Percentiles rank a stretch among this genome's conserved stretches.
phyloP scores from a whole-genome alignment of 2,797 vertebrate genomes.

The Knipowitschia caucasica region DNA sequence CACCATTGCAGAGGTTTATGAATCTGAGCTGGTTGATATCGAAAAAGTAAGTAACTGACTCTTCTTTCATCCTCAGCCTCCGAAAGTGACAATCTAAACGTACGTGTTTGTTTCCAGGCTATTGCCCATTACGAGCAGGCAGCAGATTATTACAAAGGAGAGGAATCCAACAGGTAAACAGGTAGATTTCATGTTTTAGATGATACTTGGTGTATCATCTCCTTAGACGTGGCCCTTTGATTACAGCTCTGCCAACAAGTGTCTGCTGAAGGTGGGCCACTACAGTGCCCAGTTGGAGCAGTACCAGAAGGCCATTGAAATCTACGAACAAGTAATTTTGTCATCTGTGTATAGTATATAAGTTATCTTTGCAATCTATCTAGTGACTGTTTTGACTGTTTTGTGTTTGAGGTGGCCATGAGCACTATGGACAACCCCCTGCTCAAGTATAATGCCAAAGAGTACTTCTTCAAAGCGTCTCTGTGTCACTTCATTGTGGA shows the following conservation, averaged over 20 bases:
- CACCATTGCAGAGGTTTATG: slow-evolving; percentile 73
- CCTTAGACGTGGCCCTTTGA: not conserved
- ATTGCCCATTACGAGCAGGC: slow-evolving; percentile 80
- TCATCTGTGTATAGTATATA: not conserved
- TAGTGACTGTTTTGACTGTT: slow-evolving; percentile 27
- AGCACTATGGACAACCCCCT: slow-evolving; percentile 91
- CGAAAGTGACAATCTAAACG: not conserved
- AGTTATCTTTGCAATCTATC: not conserved
- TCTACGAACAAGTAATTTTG: slow-evolving; percentile 84
- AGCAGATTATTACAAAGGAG: slow-evolving; percentile 72
- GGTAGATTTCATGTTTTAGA: not conserved
- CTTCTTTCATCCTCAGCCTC: not conserved
- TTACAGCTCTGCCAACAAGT: slow-evolving; percentile 85
- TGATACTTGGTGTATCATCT: not conserved
- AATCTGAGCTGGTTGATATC: slow-evolving; percentile 72
- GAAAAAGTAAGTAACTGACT: slow-evolving; percentile 59
- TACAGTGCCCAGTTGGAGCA: slow-evolving; percentile 92
- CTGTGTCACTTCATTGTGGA: slow-evolving; percentile 93
- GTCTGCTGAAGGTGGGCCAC: slow-evolving; percentile 90
- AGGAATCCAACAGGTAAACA: slow-evolving; percentile 68
- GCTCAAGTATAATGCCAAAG: slow-evolving; percentile 90
- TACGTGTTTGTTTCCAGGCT: slow-evolving; percentile 45
- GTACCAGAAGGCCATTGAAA: slow-evolving; percentile 90
- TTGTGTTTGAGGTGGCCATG: slow-evolving; percentile 82
- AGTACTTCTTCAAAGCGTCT: slow-evolving; percentile 91